These are phyloP conservation scores for Zophobas morio DNA, from an alignment of 1,140 invertebrate species.

Conservation along the genomic window DNA sequence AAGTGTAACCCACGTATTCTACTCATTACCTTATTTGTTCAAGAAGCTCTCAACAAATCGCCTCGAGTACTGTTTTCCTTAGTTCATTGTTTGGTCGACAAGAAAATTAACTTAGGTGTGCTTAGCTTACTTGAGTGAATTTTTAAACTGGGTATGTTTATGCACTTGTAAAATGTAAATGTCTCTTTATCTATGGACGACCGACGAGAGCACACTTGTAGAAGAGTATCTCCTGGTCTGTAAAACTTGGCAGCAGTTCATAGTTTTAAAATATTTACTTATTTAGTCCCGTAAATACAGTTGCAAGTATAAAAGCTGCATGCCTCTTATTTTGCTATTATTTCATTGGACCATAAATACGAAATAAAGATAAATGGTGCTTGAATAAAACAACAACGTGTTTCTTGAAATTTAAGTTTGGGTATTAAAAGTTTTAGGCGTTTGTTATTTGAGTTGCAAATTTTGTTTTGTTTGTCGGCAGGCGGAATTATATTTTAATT, in stretches of 20 bases:
- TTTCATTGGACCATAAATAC: too few relatives aligned
- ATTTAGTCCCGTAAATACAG: not conserved
- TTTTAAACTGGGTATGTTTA: constrained; percentile 6
- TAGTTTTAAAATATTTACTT: constrained; percentile 4
- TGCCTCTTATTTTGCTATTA: not conserved
- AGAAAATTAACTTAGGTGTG: not conserved
- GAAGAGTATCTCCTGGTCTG: not conserved
- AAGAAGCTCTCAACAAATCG: too few relatives aligned
- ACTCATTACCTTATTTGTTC: too few relatives aligned
- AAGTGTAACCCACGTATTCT: too few relatives aligned
- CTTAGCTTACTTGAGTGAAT: constrained; percentile 10
- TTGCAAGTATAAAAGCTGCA: not conserved
- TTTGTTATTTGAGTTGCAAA: too few relatives aligned
- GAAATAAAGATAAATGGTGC: too few relatives aligned
- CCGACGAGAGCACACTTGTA: not conserved
- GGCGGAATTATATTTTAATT: too few relatives aligned
- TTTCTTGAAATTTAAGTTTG: too few relatives aligned
- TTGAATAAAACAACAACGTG: too few relatives aligned
- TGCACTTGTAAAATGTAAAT: constrained; percentile 27
- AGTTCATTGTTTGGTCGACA: not conserved
- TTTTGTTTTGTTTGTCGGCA: too few relatives aligned
- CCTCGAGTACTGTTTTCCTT: too few relatives aligned
- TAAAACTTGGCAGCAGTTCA: not conserved
- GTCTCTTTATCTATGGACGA: not conserved
- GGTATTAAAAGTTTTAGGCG: too few relatives aligned